phyloP scores from a whole-genome alignment of 2,888 invertebrate genomes.

The Macrosoma leucophasiata region DNA sequence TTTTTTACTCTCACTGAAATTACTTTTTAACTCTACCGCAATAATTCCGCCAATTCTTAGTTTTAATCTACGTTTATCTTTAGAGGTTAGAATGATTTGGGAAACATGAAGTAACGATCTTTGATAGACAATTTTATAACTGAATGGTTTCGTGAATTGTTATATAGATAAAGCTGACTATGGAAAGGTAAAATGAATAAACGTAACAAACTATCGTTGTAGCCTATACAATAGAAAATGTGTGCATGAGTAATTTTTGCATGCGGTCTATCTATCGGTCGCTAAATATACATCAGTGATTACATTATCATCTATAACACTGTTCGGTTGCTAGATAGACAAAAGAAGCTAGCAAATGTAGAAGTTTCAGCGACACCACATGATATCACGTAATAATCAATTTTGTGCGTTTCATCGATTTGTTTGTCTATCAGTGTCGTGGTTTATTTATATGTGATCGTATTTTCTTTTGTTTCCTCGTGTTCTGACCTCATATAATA shows the following conservation, averaged over 20 bases:
- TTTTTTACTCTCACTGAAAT: no score
- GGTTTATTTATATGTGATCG: constrained; percentile 34
- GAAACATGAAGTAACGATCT: constrained; percentile 13
- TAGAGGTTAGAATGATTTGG: background rate
- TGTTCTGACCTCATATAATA: constrained; percentile 65
- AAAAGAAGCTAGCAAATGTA: constrained; percentile 33
- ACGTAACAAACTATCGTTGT: constrained; percentile 16
- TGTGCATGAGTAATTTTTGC: constrained; percentile 26
- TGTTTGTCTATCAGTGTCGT: constrained; percentile 38
- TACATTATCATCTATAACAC: constrained; percentile 23
- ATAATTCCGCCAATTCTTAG: no score
- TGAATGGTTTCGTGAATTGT: no score
- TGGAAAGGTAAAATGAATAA: constrained; percentile 23
- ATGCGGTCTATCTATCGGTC: constrained; percentile 21
- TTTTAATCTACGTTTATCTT: background rate
- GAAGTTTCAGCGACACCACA: constrained; percentile 26
- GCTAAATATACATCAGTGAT: background rate
- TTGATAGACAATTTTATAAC: no score
- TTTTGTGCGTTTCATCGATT: constrained; percentile 36
- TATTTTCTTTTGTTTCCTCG: constrained; percentile 38
- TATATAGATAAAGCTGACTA: constrained; percentile 16
- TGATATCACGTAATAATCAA: constrained; percentile 32
- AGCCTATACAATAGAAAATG: constrained; percentile 26
- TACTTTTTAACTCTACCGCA: no score
- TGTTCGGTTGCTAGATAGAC: constrained; percentile 32